phyloP scores from a whole-genome alignment of 2,888 invertebrate species.

The Sminthurinus aureus region DNA sequence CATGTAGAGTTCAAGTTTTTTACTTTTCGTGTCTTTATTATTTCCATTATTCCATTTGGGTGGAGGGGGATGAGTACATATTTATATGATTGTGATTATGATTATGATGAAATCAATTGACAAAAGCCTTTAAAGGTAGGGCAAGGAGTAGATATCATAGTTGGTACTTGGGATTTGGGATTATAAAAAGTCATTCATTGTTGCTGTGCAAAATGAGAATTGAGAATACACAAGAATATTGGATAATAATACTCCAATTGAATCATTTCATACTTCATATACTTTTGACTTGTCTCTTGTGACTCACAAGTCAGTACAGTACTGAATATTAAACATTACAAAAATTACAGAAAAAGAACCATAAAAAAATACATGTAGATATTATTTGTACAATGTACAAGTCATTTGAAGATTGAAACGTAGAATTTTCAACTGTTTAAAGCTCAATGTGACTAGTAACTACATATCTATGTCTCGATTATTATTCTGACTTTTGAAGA shows the following conservation, averaged over 20 bases:
- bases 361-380: background rate
- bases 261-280: background rate
- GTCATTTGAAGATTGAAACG: too few species aligned
- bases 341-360: too few species aligned
- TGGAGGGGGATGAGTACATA: too few species aligned
- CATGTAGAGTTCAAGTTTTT: too few species aligned
- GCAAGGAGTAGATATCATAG: background rate
- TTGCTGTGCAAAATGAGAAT: background rate
- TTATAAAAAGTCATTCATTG: too few species aligned
- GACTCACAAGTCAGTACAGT: background rate
- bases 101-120: background rate
- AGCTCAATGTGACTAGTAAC: background rate
- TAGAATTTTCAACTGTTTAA: background rate
- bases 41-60: too few species aligned
- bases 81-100: background rate
- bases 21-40: too few species aligned
- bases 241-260: background rate
- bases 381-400: background rate
- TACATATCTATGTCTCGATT: background rate
- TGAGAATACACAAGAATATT: background rate
- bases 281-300: background rate
- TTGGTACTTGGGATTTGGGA: too few species aligned
- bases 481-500: slow-evolving; percentile 7
- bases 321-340: background rate
- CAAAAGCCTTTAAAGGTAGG: background rate